Evolutionary conservation across 30 jellyfish, hydroid and myxozoan species (phyloP).

Genomic region (Aurelia sp.): DNA sequence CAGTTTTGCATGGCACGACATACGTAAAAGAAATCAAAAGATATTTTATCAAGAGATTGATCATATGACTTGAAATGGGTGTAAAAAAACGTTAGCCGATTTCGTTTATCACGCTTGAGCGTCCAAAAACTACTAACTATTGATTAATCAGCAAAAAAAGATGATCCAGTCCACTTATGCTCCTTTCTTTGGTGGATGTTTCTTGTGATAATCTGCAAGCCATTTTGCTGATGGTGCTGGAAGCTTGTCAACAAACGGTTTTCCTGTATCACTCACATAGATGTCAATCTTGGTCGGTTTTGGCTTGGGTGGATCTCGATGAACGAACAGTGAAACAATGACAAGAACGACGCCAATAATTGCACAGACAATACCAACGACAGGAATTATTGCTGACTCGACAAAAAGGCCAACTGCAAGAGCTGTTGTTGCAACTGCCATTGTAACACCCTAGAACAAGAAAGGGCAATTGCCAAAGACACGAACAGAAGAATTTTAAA

Average conservation of each 20-base stretch:
- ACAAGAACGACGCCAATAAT: conserved; percentile 55
- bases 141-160: too few species aligned
- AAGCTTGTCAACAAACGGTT: conserved; percentile 23
- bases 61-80: too few species aligned
- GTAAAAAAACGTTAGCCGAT: too few species aligned
- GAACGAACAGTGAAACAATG: conserved; percentile 57
- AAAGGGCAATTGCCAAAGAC: background rate
- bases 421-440: conserved; percentile 68
- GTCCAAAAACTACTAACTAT: too few species aligned
- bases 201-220: conserved; percentile 52
- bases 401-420: conserved; percentile 39
- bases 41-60: too few species aligned
- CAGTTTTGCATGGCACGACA: too few species aligned
- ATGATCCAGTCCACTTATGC: too few species aligned
- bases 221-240: conserved; percentile 45
- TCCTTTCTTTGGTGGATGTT: conserved; percentile 32
- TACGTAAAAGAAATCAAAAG: too few species aligned
- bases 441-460: conserved; percentile 43
- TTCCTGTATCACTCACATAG: conserved; percentile 51
- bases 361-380: conserved; percentile 72
- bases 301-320: conserved; percentile 75
- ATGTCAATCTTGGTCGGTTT: conserved; percentile 61
- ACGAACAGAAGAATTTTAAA: background rate
- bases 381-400: conserved; percentile 59
- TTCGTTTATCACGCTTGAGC: too few species aligned